Evolutionary conservation across 1,140 invertebrate genomes (phyloP).

Genomic region (Muscidifurax raptorellus): DNA sequence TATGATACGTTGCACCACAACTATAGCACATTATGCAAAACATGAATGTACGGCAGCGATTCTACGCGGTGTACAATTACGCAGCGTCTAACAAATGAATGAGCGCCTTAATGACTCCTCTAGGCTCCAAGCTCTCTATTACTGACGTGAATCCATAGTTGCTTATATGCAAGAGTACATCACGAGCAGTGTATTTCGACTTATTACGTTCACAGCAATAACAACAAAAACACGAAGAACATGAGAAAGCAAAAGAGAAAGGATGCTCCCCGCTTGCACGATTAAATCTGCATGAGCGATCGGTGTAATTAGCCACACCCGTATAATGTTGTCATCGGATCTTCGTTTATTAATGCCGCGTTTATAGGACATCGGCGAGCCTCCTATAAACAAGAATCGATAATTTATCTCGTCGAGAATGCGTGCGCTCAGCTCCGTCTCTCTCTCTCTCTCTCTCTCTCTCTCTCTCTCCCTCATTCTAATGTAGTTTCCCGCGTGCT

Average conservation of each 20-base stretch:
- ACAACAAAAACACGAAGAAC: background rate
- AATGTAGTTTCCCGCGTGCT: conserved; percentile 42
- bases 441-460: conserved; percentile 67
- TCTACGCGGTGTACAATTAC: background rate
- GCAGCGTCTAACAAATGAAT: conserved; percentile 5
- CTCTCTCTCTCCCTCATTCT: conserved; percentile 54
- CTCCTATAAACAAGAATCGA: conserved; percentile 60
- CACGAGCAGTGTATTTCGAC: background rate
- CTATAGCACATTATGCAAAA: background rate
- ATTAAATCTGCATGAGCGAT: conserved; percentile 63
- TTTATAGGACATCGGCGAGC: conserved; percentile 55
- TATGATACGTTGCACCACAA: background rate
- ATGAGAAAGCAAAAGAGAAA: background rate
- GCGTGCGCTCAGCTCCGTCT: conserved; percentile 56
- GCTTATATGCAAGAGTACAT: background rate
- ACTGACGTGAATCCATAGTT: background rate
- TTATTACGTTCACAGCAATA: background rate
- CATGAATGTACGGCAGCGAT: background rate
- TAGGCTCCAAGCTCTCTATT: background rate
- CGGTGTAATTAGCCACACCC: conserved; percentile 65
- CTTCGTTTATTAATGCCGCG: conserved; percentile 63
- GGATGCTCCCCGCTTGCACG: background rate
- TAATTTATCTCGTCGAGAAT: conserved; percentile 68
- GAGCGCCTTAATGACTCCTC: background rate
- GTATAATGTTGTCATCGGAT: conserved; percentile 63